Conservation (phyloP, 2,113 vertebrate species). For the Ornithorhynchus anatinus region DNA sequence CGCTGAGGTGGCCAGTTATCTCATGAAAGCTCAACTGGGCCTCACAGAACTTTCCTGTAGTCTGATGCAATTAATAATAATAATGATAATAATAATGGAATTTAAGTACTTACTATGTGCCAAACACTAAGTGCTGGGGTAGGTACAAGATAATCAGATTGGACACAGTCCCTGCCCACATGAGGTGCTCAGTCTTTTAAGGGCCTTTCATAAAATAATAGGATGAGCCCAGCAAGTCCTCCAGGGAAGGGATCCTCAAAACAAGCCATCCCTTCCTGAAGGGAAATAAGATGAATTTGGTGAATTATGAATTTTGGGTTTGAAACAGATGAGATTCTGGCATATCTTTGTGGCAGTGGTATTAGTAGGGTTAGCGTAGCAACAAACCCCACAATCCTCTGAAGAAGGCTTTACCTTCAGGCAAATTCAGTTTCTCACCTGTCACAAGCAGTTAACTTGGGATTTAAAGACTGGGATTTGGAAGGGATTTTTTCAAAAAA, state of each 20-base stretch:
- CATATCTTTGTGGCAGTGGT: neutral
- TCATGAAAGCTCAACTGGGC: neutral
- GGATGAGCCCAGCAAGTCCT: neutral
- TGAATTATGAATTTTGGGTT: too few relatives aligned
- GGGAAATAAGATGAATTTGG: neutral
- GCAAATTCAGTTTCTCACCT: neutral
- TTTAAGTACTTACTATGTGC: too few relatives aligned
- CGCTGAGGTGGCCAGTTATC: conserved; percentile 5
- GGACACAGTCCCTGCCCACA: too few relatives aligned
- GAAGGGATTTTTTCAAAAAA: neutral
- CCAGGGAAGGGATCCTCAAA: neutral
- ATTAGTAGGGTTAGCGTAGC: neutral
- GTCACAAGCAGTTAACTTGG: neutral
- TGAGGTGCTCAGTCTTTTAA: too few relatives aligned
- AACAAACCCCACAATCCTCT: neutral
- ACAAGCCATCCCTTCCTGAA: neutral
- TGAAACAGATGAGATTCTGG: too few relatives aligned
- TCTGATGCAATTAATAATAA: conserved; percentile 3
- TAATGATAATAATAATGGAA: too few relatives aligned
- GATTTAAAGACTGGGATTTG: neutral
- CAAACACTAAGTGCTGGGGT: too few relatives aligned
- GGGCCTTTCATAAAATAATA: neutral
- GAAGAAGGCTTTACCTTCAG: accelerated
- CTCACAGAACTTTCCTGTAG: neutral
- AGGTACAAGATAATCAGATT: too few relatives aligned